Base-by-base conservation (phyloP, 1,140 invertebrate genomes). In the Drosophila pectinifera region DNA sequence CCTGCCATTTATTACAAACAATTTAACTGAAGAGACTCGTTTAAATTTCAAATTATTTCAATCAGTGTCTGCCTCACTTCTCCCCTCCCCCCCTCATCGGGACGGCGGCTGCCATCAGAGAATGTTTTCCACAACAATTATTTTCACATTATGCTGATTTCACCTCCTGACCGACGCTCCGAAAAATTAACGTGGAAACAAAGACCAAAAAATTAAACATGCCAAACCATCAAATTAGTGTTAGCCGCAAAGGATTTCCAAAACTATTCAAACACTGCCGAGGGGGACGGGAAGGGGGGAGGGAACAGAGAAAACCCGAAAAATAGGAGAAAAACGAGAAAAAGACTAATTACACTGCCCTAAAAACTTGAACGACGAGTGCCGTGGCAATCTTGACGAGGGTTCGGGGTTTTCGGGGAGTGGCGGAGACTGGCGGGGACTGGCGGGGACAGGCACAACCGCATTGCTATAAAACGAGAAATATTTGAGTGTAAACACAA, bases 321-420 rank as follows among this genome's bases (percentile, higher is more conserved):
- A 39, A 36, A 26, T 10, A 31, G 20, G 24, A 41, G 14, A 49
- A 26, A 61, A 63, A 49, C 46, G 38, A 61, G 58, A 59, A 70
- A 78, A 88, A 81, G 62, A 86, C 82, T 86, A 86, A 86, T 88
- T 86, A 86, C 79, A 82, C 83, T 82, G 28, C 64, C 63, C 61
- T 57, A 64, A 72, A 82, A 86, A 88, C 69, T 79, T 83, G 88
- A 79, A 85, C 83, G 64, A 82, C 54, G 74, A 78, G 62, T 73
- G 73, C 59, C 63, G 48, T 34, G 67, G 63, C 65, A 70, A 82
- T 82, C 74, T 82, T 79, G 55, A 62, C 69, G 48, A 74, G 72
- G 53, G 51, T 38, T 14, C 20, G 8, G 26, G 31, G 41, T 10
- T 18, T 10, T 31, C 6, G 7, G 45, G 42, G n/a, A 16, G n/a